Conservation (phyloP, 2,797 vertebrate species). For the Hippoglossus hippoglossus region DNA sequence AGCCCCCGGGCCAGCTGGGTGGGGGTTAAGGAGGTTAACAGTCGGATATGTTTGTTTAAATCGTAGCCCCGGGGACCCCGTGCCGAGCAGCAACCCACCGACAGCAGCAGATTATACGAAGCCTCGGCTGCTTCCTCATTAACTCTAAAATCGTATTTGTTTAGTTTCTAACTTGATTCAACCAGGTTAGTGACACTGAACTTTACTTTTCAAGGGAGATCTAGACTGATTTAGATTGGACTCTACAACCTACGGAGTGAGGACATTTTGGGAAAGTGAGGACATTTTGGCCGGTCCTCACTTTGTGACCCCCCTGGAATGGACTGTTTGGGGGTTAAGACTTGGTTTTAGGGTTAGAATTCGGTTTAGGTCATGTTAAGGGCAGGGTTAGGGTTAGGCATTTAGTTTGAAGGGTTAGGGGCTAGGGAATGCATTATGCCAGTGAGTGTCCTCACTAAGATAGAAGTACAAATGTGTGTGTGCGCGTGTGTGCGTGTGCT, state of each 20-base stretch:
- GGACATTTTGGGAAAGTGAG: no score
- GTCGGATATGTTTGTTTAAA: constrained; percentile 75
- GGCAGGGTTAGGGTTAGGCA: no score
- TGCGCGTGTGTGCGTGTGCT: not conserved
- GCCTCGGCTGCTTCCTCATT: constrained; percentile 18
- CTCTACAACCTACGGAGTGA: not conserved
- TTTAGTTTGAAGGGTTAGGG: no score
- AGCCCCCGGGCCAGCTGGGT: constrained; percentile 52
- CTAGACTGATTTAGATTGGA: not conserved
- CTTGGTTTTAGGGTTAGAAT: no score
- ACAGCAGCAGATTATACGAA: constrained; percentile 50
- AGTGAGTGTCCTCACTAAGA: no score
- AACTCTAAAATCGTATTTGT: not conserved
- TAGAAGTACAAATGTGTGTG: no score
- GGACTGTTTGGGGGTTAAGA: no score
- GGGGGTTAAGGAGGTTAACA: constrained; percentile 62
- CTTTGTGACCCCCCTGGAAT: no score
- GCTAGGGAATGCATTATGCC: no score
- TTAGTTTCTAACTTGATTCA: constrained; percentile 21
- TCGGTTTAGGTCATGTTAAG: no score
- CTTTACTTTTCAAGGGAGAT: constrained; percentile 7
- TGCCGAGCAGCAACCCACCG: constrained; percentile 40
- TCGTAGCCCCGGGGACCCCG: constrained; percentile 45
- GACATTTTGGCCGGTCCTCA: no score
- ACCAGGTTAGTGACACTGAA: constrained; percentile 33